Conservation (phyloP, 1,140 invertebrate genomes). For the Hylyphantes graminicola region DNA sequence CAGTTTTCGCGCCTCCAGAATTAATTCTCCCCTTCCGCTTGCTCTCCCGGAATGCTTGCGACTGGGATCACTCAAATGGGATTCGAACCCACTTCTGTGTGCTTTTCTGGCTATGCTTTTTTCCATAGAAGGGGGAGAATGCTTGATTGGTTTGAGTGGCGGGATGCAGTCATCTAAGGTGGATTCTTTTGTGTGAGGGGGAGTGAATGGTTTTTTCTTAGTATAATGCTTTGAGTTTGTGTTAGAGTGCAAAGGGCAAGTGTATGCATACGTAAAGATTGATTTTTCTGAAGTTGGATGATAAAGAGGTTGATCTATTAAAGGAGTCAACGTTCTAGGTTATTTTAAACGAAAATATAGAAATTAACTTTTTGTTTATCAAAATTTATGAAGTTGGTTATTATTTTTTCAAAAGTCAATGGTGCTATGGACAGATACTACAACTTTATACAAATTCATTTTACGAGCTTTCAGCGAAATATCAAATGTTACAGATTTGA, state of each 20-base stretch:
- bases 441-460: no score
- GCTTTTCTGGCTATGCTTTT: conserved; percentile 15
- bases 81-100: conserved; percentile 40
- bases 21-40: conserved; percentile 40
- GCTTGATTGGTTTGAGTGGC: conserved; percentile 5
- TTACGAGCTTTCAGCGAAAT: no score
- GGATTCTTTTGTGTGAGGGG: neutral
- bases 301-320: neutral
- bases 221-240: neutral
- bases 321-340: neutral
- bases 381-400: no score
- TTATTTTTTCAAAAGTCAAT: no score
- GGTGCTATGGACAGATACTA: no score
- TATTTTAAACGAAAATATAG: no score
- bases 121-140: neutral
- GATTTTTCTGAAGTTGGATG: neutral
- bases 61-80: conserved; percentile 28
- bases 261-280: neutral
- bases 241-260: neutral
- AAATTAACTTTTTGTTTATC: no score
- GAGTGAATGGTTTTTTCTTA: neutral
- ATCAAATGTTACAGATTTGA: no score
- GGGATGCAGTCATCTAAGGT: neutral
- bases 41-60: conserved; percentile 4
- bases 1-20: conserved; percentile 24